Conservation (phyloP, 1,140 invertebrate genomes). For the Adoxophyes honmai region DNA sequence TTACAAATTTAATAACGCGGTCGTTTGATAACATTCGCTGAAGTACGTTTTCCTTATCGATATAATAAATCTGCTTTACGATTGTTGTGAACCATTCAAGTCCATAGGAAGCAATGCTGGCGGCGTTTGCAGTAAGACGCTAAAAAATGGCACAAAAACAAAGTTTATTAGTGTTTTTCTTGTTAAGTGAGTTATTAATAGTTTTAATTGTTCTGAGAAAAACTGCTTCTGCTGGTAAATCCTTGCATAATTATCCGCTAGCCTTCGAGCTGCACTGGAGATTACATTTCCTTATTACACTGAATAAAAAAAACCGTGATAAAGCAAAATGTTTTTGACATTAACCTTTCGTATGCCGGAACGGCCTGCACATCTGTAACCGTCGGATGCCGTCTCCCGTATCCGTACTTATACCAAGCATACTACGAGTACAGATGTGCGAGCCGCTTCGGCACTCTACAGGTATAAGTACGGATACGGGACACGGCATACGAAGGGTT, state of each 20-base stretch:
- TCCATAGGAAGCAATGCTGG: neutral
- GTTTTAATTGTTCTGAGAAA: neutral
- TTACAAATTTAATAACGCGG: neutral
- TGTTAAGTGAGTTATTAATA: conserved; percentile 4
- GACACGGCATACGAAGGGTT: no score
- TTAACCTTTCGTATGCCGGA: no score
- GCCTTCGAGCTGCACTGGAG: neutral
- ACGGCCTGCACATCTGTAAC: no score
- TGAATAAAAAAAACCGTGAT: no score
- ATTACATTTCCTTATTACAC: neutral
- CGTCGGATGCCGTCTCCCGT: no score
- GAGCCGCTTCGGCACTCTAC: no score
- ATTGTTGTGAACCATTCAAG: conserved; percentile 5
- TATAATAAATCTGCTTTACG: conserved; percentile 3
- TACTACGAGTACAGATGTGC: no score
- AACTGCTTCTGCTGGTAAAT: neutral
- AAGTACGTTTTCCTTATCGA: neutral
- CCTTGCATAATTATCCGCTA: no score
- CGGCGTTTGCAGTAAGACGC: neutral
- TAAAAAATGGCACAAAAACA: conserved; percentile 9
- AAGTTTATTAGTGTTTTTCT: neutral
- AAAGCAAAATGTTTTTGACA: no score
- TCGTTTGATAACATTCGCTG: neutral
- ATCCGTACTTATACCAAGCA: no score
- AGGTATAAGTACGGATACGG: no score